Evolutionary conservation across 2,113 vertebrate species (phyloP), one percentile per base, ranked within the genome.

Genomic region (Strix aluco): DNA sequence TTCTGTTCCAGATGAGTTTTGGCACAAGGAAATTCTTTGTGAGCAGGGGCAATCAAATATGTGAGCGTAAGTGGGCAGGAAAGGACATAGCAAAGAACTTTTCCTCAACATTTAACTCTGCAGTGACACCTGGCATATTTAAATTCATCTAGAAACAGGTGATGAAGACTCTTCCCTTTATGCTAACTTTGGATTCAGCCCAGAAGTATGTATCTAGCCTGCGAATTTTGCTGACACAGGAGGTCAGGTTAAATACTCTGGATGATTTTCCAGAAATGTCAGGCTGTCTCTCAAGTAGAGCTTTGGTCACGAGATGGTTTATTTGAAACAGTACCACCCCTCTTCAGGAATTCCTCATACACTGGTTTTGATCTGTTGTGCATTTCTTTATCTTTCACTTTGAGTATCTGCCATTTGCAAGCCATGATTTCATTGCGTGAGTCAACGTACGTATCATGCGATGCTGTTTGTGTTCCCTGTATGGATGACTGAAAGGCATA

Each of bases 381-480:
- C 49, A 29, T 81, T 92, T 89, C 21, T 38, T 81, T 27, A 14
- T 62, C 67, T 47, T 65, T 79, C 20, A 4, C 30, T 88, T 47
- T 0, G 25, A 65, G 30, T 49, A 18, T 77, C 85, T 87, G 46
- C 32, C 3, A 0, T 81, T 72, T 51, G 25, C 62, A 86, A 95
- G 62, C 38, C 26, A 3, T 51, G 73, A 69, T 65, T 42, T 84
- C 49, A 17, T 34, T 5, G 26, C 16, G 13, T 3, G 9, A 25
- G 30, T 38, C 1, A 4, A 47, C 5, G 20, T 25, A 18, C 0
- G 3, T 15, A 23, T 66, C 14, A 1, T 5, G 16, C 0, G 3
- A 55, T 0, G 2, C 51, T 17, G 10, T 21, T 74, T 81, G 80
- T 57, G 32, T 38, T 86, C 67, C 59, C 15, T 47, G 23, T 14